These are phyloP conservation scores for Melanotaenia boesemani DNA, from an alignment of 2,797 vertebrate species.

Conservation along the genomic window DNA sequence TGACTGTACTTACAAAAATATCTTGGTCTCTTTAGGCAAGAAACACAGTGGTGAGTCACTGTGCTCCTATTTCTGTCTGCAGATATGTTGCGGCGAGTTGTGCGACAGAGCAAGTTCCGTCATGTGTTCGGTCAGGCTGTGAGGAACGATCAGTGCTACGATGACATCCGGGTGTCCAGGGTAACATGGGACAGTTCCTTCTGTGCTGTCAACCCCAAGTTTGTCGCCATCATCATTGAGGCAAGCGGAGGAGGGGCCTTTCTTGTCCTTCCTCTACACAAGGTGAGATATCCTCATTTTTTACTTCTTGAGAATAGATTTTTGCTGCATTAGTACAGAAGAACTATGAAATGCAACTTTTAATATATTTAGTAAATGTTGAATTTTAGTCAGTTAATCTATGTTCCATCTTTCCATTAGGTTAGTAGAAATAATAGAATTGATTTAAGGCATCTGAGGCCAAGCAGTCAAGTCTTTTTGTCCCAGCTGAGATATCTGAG, in stretches of 20 bases:
- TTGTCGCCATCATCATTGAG: constrained; percentile 96
- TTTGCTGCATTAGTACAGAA: not conserved
- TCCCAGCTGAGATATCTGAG: not conserved
- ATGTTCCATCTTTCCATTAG: not conserved
- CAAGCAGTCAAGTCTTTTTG: not conserved
- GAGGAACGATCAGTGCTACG: constrained; percentile 98
- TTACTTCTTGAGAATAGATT: too few relatives aligned
- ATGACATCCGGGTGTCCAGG: constrained; percentile 96
- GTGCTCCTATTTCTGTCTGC: constrained; percentile 15
- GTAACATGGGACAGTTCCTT: constrained; percentile 99
- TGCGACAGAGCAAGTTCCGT: constrained; percentile 98
- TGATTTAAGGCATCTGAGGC: not conserved
- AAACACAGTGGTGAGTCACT: too few relatives aligned
- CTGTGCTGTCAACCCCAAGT: constrained; percentile 96
- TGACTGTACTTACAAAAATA: not conserved
- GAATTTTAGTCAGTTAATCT: not conserved
- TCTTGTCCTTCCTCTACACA: constrained; percentile 94
- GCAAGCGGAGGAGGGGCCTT: constrained; percentile 97
- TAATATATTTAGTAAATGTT: not conserved
- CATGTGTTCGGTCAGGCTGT: constrained; percentile 97
- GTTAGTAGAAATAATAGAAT: not conserved
- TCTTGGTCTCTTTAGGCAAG: not conserved
- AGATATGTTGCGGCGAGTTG: constrained; percentile 98
- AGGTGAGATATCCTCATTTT: constrained; percentile 79
- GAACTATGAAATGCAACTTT: not conserved